phyloP scores from a whole-genome alignment of 2,888 invertebrate genomes.

The Chymomyza caudatula region DNA sequence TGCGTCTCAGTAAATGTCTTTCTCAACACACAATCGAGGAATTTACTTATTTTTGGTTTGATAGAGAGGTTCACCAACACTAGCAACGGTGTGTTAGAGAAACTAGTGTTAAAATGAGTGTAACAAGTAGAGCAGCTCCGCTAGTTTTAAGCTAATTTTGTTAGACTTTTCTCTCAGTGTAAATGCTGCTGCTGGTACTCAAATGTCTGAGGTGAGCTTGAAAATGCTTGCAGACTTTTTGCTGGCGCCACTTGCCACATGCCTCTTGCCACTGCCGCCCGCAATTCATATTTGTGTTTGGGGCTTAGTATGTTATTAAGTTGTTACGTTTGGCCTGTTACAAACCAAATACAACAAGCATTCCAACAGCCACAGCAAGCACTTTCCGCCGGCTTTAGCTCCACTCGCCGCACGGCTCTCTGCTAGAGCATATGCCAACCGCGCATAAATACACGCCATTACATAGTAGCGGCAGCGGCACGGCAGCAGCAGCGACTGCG shows the following conservation, averaged over 20 bases:
- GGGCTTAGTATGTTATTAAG: constrained; percentile 72
- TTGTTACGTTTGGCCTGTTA: constrained; percentile 69
- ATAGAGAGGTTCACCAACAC: too few species aligned
- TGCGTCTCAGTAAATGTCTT: too few species aligned
- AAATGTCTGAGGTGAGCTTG: constrained; percentile 53
- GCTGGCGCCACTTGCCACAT: constrained; percentile 42
- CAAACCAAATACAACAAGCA: constrained; percentile 46
- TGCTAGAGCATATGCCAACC: not conserved
- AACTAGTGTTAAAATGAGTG: too few species aligned
- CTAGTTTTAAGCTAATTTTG: too few species aligned
- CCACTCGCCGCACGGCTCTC: not conserved
- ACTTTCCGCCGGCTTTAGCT: not conserved
- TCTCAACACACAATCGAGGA: too few species aligned
- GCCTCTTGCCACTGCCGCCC: constrained; percentile 7
- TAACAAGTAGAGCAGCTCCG: too few species aligned
- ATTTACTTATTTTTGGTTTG: too few species aligned
- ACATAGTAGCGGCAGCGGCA: not conserved
- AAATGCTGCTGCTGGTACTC: not conserved
- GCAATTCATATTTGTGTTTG: constrained; percentile 72
- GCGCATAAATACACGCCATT: not conserved
- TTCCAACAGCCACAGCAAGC: constrained; percentile 18
- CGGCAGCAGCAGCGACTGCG: not conserved
- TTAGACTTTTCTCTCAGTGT: not conserved
- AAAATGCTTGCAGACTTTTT: constrained; percentile 49
- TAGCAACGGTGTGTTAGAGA: too few species aligned